Conservation (phyloP, 2,797 vertebrate genomes). For the Cyclopterus lumpus region DNA sequence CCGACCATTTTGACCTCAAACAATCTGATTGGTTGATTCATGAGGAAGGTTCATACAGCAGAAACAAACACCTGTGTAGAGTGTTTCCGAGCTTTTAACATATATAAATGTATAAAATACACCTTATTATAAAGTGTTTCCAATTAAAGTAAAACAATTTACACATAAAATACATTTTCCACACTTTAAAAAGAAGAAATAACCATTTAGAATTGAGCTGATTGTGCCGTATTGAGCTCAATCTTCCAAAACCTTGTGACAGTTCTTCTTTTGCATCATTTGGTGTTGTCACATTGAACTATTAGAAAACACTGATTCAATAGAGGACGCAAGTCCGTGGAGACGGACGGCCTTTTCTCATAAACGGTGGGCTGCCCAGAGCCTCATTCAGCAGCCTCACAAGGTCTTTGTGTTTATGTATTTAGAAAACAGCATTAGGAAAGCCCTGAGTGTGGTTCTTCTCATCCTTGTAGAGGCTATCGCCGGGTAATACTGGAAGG, state of each 20-base stretch:
- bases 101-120: too few species aligned
- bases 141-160: too few species aligned
- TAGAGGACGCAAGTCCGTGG: slow-evolving; percentile 58
- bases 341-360: slow-evolving; percentile 64
- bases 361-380: slow-evolving; percentile 63
- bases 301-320: slow-evolving; percentile 59
- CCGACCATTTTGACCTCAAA: neutral
- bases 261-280: slow-evolving; percentile 2
- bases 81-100: neutral
- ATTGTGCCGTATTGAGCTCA: slow-evolving; percentile 1
- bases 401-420: slow-evolving; percentile 65
- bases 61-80: neutral
- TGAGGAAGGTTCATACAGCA: neutral
- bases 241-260: neutral
- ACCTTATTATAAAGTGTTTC: neutral
- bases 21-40: neutral
- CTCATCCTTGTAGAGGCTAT: slow-evolving; percentile 44
- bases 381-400: slow-evolving; percentile 60
- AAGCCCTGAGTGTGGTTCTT: slow-evolving; percentile 45
- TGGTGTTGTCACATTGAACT: slow-evolving; percentile 29
- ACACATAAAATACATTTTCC: neutral
- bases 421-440: slow-evolving; percentile 68
- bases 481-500: slow-evolving; percentile 45
- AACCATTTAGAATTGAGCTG: neutral
- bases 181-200: neutral